phyloP scores from a whole-genome alignment of 2,797 vertebrate species.

The Ibycter americanus region DNA sequence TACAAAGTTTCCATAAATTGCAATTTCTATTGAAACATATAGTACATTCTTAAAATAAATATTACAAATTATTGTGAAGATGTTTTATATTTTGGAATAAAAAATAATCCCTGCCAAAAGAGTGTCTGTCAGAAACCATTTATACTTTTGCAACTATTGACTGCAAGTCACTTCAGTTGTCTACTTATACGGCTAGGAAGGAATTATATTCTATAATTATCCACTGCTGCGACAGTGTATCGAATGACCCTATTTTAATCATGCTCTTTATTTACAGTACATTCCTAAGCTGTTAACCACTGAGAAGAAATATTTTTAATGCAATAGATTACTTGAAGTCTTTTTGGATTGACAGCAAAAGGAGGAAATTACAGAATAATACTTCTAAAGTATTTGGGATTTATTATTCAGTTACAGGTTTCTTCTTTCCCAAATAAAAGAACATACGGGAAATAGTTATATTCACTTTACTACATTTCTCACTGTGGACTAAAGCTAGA shows the following conservation, averaged over 20 bases:
- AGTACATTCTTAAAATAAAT: not conserved
- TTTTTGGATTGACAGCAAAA: not conserved
- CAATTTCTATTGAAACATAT: not conserved
- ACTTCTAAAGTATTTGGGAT: not conserved
- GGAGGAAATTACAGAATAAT: not conserved
- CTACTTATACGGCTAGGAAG: not conserved
- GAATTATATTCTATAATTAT: constrained; percentile 14
- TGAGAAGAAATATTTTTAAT: not conserved
- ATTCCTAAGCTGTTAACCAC: not conserved
- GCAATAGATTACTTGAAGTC: not conserved
- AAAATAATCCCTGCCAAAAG: not conserved
- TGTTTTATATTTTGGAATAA: not conserved
- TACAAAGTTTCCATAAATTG: not conserved
- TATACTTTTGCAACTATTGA: not conserved
- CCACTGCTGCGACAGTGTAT: not conserved
- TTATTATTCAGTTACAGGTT: not conserved
- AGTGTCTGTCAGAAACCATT: not conserved
- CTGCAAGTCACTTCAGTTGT: not conserved
- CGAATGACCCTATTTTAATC: not conserved
- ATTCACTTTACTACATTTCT: not conserved
- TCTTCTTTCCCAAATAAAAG: not conserved
- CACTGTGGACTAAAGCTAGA: not conserved
- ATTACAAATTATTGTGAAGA: not conserved
- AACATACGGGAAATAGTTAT: not conserved
- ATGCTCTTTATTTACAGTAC: not conserved